A percentile compares a stretch with the other conserved stretches of the same genome.
Evolutionary conservation across 2,888 invertebrate species (phyloP).

Genomic region (Plagiodera versicolora): DNA sequence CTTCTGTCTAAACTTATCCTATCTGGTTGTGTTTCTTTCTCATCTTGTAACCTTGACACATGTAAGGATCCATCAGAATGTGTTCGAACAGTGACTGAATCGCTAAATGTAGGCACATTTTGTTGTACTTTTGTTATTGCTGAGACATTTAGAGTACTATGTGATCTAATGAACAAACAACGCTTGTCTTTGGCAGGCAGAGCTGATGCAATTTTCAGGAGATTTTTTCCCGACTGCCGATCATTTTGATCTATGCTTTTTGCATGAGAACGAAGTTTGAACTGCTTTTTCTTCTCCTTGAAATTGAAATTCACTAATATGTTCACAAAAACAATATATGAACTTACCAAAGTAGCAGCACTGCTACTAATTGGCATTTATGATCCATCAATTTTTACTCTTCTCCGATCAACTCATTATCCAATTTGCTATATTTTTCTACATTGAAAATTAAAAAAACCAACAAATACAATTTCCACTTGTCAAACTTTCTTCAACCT

Average conservation of each 20-base stretch:
- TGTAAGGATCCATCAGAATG: constrained; percentile 68
- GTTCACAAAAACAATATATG: no score
- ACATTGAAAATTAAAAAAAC: not conserved
- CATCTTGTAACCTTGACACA: constrained; percentile 71
- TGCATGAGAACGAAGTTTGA: constrained; percentile 37
- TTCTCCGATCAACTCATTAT: not conserved
- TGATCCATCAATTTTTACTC: constrained; percentile 33
- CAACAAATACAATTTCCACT: no score
- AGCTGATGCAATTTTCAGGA: constrained; percentile 51
- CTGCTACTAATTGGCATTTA: constrained; percentile 55
- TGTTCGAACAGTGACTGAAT: constrained; percentile 57
- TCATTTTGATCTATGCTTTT: constrained; percentile 40
- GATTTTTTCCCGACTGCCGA: constrained; percentile 41
- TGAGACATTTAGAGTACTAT: constrained; percentile 56
- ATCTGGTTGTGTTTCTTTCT: constrained; percentile 83
- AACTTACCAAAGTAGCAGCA: constrained; percentile 50
- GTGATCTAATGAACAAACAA: constrained; percentile 54
- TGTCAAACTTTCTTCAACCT: no score
- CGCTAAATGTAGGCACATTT: constrained; percentile 19
- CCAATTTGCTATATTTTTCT: constrained; percentile 12
- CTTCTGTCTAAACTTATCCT: constrained; percentile 85
- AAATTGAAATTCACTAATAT: constrained; percentile 20
- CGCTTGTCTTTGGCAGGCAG: constrained; percentile 44
- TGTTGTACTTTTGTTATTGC: constrained; percentile 38
- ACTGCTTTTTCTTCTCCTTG: constrained; percentile 48